Evolutionary conservation across 2,113 vertebrate species (phyloP).

Genomic region (Penelope pileata): DNA sequence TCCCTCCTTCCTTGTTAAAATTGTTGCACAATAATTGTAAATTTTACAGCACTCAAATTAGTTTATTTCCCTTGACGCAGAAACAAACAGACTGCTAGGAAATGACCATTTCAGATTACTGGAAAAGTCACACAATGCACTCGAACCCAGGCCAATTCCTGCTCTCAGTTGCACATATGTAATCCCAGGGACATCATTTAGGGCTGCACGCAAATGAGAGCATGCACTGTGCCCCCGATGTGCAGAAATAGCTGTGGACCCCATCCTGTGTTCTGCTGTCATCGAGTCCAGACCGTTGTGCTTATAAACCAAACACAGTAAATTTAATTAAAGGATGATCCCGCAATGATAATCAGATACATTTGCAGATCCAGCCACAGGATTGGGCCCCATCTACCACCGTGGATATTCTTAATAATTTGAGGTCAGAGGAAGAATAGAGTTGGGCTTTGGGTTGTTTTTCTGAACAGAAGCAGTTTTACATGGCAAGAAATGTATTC

Average conservation of each 20-base stretch:
- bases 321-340: constrained; percentile 54
- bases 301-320: constrained; percentile 46
- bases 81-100: constrained; percentile 68
- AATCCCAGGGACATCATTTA: constrained; percentile 7
- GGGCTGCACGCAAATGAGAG: background rate
- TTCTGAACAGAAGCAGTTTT: background rate
- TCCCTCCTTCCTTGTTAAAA: background rate
- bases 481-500: background rate
- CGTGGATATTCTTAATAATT: background rate
- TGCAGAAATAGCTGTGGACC: background rate
- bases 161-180: background rate
- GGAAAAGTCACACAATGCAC: constrained; percentile 13
- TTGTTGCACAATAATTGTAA: constrained; percentile 59
- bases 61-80: constrained; percentile 65
- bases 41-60: constrained; percentile 38
- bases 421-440: background rate
- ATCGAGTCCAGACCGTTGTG: constrained; percentile 18
- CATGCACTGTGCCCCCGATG: accelerated
- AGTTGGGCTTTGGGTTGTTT: background rate
- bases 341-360: constrained; percentile 27
- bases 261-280: constrained; percentile 54
- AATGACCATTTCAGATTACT: constrained; percentile 65
- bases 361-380: background rate
- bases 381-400: background rate
- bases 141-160: constrained; percentile 15